These are phyloP conservation scores for Picus viridis DNA, from an alignment of 2,797 vertebrate species.

Conservation along the genomic window DNA sequence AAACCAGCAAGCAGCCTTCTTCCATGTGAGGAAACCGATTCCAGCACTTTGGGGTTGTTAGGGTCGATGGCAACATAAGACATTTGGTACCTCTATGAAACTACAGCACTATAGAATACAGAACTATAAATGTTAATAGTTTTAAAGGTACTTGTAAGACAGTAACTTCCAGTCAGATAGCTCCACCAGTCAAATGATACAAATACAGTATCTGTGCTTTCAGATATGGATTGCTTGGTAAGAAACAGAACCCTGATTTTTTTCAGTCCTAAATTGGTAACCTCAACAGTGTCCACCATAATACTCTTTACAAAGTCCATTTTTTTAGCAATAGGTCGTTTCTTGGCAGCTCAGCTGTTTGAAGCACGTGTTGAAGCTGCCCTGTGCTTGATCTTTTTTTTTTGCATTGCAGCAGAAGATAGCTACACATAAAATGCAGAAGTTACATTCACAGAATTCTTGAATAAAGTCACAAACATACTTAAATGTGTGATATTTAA, in stretches of 20 bases:
- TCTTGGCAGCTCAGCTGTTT: neutral
- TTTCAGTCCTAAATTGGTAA: neutral
- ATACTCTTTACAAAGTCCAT: neutral
- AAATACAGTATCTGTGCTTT: neutral
- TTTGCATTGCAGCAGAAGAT: neutral
- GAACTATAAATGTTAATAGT: neutral
- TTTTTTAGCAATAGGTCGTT: neutral
- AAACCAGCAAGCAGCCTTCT: neutral
- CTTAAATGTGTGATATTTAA: neutral
- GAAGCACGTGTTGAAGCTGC: neutral
- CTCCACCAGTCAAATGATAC: neutral
- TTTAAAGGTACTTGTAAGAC: neutral
- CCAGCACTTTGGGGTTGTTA: neutral
- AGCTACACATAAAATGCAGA: neutral
- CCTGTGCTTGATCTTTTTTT: neutral
- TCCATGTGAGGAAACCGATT: neutral
- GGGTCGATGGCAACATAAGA: neutral
- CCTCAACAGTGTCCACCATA: fast-evolving
- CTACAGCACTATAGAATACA: neutral
- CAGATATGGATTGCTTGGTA: neutral
- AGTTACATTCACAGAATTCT: neutral
- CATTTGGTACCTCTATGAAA: neutral
- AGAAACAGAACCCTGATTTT: neutral
- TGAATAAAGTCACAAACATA: neutral
- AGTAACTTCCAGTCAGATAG: neutral